Evolutionary conservation across 2,113 vertebrate species (phyloP), one percentile per base, ranked within the genome.

Genomic region (Neotoma lepida): DNA sequence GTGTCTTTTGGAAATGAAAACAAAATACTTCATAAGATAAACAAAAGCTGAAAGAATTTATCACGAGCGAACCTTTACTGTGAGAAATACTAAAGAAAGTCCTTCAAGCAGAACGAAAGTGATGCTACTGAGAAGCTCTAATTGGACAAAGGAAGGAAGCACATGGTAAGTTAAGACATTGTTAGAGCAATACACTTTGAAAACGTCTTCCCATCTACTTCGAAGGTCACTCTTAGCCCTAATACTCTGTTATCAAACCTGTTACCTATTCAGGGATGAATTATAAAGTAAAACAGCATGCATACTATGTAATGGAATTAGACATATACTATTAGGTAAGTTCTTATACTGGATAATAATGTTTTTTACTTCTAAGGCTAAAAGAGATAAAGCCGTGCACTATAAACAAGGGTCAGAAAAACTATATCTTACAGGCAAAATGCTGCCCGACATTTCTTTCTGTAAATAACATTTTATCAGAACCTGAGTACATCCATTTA

Each of bases 21-120:
- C 17, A 51, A 80, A 82, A 64, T 22, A 51, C 41, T n/a, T 82
- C 24, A 3, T 61, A 44, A 56, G 22, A 58, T 28, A 70, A 33
- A 77, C 22, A 86, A 66, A 90, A 44, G 6, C 46, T 93, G 30
- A 88, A 87, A 44, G 28, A 91, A 91, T 76, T 88, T 7, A 68
- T 51, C 39, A 84, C 10, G 14, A 88, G 44, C 49, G 70, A 77
- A 44, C 6, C 10, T 58, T 46, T 35, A 71, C 64, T 56, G 33
- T 18, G 51, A 86, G 33, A 86, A 66, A 71, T 86, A 35, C 28
- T 49, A 51, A 86, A 70, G 30, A 70, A 89, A 86, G 22, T 39
- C 15, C n/a, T 95, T 89, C 15, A 33, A 5, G 26, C 51, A 76
- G 39, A 77, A 71, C 35, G 10, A 91, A 84, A 76, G 68, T 17